A percentile compares a stretch with the other conserved stretches of the same genome.
These are phyloP conservation scores for Daktulosphaira vitifoliae DNA, from an alignment of 1,140 invertebrate species.

Conservation along the genomic window DNA sequence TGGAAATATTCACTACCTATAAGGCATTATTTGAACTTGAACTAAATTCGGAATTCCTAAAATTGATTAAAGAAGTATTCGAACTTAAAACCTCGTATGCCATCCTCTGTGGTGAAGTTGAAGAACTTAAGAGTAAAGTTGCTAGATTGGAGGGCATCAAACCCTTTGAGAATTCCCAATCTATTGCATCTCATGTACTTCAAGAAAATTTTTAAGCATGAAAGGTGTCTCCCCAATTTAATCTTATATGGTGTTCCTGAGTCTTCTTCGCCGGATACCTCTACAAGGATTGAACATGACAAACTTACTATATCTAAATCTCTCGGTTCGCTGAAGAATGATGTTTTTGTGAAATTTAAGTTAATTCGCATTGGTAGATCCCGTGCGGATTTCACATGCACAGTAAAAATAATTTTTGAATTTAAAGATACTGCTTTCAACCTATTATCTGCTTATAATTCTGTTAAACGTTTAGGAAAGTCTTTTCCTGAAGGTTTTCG, in stretches of 20 bases:
- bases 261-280: neutral
- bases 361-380: neutral
- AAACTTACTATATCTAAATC: no score
- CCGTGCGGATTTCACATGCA: neutral
- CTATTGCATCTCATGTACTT: neutral
- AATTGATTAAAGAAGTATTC: neutral
- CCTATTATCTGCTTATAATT: neutral
- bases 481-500: neutral
- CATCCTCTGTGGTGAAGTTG: neutral
- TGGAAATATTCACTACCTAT: neutral
- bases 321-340: constrained; percentile 1
- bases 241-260: neutral
- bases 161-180: neutral
- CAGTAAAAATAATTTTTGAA: constrained; percentile 1
- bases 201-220: neutral
- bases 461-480: neutral
- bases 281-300: neutral
- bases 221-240: neutral
- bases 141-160: neutral
- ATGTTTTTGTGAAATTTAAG: constrained; percentile 1
- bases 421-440: no score
- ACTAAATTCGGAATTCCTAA: neutral
- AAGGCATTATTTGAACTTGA: neutral
- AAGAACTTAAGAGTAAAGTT: neutral
- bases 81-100: neutral